Percentiles rank a stretch among this genome's conserved stretches.
These are phyloP conservation scores for Cranoglanis bouderius DNA, from an alignment of 2,113 vertebrate genomes.

Conservation along the genomic window DNA sequence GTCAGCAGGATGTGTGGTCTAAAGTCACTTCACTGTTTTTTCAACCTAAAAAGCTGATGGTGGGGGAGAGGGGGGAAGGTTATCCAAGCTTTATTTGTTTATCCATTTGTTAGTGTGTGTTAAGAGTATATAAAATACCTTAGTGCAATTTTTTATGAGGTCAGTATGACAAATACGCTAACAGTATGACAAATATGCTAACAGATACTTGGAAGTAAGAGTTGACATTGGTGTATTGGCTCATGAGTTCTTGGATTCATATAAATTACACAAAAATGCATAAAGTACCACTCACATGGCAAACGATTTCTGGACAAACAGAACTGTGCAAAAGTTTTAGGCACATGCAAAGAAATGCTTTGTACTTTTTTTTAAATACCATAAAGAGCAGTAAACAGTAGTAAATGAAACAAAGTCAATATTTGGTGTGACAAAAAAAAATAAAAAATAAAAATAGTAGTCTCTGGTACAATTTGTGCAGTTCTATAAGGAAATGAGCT, in stretches of 20 bases:
- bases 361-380: too few species aligned
- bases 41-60: background rate
- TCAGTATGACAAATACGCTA: background rate
- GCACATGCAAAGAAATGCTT: too few species aligned
- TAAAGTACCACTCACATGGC: background rate
- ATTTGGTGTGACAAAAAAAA: too few species aligned
- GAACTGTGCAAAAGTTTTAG: too few species aligned
- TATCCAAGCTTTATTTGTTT: background rate
- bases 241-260: background rate
- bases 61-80: background rate
- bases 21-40: slow-evolving; percentile 18
- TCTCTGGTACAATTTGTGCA: too few species aligned
- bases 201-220: background rate
- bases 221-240: background rate
- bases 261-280: background rate
- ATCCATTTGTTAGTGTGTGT: background rate
- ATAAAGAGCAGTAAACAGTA: too few species aligned
- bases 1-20: slow-evolving; percentile 6
- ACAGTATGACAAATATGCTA: background rate
- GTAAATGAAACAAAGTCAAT: too few species aligned
- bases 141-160: background rate
- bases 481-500: too few species aligned
- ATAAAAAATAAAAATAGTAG: too few species aligned
- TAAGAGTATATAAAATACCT: background rate
- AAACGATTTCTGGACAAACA: background rate